Percentiles rank a stretch among this genome's conserved stretches.
Conservation (phyloP, 2,113 vertebrate species). For the Eclectus roratus region DNA sequence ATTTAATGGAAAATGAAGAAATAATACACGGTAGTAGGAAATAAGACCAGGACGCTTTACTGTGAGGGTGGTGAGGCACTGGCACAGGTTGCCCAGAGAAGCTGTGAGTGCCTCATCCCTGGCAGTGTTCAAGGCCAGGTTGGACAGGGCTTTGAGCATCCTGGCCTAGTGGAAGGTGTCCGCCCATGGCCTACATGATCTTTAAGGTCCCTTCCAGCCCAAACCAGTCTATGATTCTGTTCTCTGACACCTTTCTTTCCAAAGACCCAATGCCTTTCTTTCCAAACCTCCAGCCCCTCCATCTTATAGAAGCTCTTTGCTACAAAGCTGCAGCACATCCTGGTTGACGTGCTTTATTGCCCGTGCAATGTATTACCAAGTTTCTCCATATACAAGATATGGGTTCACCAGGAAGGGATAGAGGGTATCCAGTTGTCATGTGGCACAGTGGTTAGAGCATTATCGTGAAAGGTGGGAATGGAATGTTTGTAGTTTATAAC, state of each 20-base stretch:
- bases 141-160: neutral
- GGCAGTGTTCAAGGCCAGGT: neutral
- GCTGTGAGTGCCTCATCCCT: neutral
- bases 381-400: neutral
- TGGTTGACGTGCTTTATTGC: neutral
- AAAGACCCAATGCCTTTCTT: neutral
- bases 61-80: neutral
- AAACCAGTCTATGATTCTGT: neutral
- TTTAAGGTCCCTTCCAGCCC: neutral
- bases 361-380: neutral
- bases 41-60: neutral
- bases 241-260: neutral
- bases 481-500: neutral
- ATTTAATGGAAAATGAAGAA: neutral
- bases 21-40: neutral
- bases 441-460: neutral
- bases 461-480: neutral
- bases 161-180: neutral
- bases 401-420: neutral
- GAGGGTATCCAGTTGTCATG: neutral
- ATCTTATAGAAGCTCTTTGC: neutral
- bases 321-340: neutral
- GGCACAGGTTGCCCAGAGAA: neutral
- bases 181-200: neutral
- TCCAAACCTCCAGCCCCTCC: neutral